A percentile compares a stretch with the other conserved stretches of the same genome.
Evolutionary conservation across 2,113 vertebrate species (phyloP).

Genomic region (Phylloscopus trochiloides): DNA sequence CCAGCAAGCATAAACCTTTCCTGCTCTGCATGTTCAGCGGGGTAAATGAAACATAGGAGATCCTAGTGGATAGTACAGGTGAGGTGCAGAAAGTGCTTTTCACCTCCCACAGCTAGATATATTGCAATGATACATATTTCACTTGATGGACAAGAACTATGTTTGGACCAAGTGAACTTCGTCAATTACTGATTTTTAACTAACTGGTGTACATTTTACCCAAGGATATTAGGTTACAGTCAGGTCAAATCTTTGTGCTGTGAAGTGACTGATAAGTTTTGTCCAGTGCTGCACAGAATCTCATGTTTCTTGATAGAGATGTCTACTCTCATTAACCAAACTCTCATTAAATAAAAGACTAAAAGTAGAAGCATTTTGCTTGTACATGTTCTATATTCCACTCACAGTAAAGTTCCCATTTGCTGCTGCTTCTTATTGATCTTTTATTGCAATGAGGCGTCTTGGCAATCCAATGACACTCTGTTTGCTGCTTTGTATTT

Average conservation of each 20-base stretch:
- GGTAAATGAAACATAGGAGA: background rate
- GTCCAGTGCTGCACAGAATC: background rate
- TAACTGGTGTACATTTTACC: background rate
- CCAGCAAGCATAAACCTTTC: background rate
- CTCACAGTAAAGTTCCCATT: background rate
- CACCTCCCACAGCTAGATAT: background rate
- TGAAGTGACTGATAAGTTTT: background rate
- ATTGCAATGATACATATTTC: background rate
- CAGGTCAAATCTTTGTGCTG: background rate
- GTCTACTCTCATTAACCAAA: background rate
- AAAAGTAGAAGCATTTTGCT: background rate
- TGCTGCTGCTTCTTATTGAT: constrained; percentile 14
- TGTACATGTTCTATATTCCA: background rate
- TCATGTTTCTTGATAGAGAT: background rate
- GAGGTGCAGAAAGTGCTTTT: background rate
- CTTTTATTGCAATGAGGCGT: background rate
- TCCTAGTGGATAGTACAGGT: background rate
- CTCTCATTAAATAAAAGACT: background rate
- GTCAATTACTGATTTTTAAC: background rate
- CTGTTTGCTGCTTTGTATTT: background rate
- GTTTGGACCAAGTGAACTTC: background rate
- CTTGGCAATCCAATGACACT: background rate
- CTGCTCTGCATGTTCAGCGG: background rate
- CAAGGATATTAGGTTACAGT: background rate
- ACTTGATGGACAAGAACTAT: background rate